Evolutionary conservation across 2,113 vertebrate species (phyloP).

Genomic region (Dasypus novemcinctus): DNA sequence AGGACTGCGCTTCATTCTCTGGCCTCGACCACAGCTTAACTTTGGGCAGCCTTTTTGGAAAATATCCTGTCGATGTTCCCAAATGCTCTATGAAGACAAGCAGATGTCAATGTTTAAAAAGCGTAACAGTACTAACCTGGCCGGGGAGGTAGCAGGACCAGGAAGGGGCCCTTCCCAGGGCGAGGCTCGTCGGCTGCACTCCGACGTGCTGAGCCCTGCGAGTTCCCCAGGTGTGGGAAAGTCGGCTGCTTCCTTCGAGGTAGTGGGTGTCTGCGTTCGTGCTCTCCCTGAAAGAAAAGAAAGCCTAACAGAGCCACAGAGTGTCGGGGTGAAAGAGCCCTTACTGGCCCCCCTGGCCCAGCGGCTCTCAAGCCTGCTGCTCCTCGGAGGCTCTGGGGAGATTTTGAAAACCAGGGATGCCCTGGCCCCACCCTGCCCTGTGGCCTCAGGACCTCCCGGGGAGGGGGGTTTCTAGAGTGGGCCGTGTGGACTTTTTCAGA

Average conservation of each 20-base stretch:
- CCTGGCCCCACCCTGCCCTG: not conserved
- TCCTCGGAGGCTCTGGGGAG: not conserved
- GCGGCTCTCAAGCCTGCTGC: not conserved
- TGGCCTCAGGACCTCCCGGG: not conserved
- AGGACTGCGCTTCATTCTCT: not conserved
- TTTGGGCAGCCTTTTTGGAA: not conserved
- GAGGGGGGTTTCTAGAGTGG: not conserved
- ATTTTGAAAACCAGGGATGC: not conserved
- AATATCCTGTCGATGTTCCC: not conserved
- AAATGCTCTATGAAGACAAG: rapidly evolving
- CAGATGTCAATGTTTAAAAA: not conserved
- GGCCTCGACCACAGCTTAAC: not conserved
- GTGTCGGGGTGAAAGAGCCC: not conserved
- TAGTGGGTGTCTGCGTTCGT: too few relatives aligned
- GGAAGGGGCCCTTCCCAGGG: too few relatives aligned
- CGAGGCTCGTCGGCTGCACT: too few relatives aligned
- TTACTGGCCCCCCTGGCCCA: rapidly evolving
- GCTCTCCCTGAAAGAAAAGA: not conserved
- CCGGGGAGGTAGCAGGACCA: too few relatives aligned
- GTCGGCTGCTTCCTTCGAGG: too few relatives aligned
- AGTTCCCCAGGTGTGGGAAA: too few relatives aligned
- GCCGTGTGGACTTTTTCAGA: not conserved
- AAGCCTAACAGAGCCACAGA: not conserved
- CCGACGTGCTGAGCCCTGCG: too few relatives aligned
- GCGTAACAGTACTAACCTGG: too few relatives aligned